Percentiles rank a stretch among this genome's conserved stretches.
Evolutionary conservation across 2,888 invertebrate species (phyloP).

Genomic region (Andrena bucephala): DNA sequence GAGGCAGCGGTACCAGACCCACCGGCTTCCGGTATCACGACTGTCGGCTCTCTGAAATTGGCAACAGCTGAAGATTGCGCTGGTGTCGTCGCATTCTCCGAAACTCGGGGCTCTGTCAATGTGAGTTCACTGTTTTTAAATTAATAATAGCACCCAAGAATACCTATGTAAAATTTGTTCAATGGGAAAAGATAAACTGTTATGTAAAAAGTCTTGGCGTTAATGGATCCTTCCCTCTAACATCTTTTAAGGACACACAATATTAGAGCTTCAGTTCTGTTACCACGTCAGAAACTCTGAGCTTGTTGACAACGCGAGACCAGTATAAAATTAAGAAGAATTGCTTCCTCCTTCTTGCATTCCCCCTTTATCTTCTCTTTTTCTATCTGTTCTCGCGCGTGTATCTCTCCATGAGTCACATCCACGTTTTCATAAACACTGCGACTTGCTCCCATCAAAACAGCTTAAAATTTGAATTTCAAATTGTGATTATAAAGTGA

Average conservation of each 20-base stretch:
- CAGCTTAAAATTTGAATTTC: constrained; percentile 1
- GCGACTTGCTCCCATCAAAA: not conserved
- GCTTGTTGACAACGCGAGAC: too few species aligned
- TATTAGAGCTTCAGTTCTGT: too few species aligned
- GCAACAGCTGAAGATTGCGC: constrained; percentile 84
- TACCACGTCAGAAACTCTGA: too few species aligned
- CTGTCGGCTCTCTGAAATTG: constrained; percentile 83
- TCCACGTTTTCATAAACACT: not conserved
- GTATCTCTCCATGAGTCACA: not conserved
- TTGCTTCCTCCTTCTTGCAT: too few species aligned
- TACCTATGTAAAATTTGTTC: not conserved
- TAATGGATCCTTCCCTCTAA: too few species aligned
- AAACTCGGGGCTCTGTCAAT: constrained; percentile 74
- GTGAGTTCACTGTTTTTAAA: constrained; percentile 66
- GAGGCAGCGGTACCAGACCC: constrained; percentile 79
- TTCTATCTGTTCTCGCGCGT: not conserved
- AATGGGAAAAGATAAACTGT: not conserved
- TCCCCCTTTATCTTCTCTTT: too few species aligned
- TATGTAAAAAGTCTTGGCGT: too few species aligned
- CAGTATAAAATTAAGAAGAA: too few species aligned
- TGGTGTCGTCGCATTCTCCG: constrained; percentile 84
- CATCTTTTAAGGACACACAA: too few species aligned
- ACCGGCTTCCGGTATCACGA: constrained; percentile 79
- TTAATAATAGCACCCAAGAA: not conserved
- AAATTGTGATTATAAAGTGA: not conserved